Evolutionary conservation across 2,888 invertebrate species (phyloP), one percentile per base, ranked within the genome.

Genomic region (Scaptomyza tumidula): DNA sequence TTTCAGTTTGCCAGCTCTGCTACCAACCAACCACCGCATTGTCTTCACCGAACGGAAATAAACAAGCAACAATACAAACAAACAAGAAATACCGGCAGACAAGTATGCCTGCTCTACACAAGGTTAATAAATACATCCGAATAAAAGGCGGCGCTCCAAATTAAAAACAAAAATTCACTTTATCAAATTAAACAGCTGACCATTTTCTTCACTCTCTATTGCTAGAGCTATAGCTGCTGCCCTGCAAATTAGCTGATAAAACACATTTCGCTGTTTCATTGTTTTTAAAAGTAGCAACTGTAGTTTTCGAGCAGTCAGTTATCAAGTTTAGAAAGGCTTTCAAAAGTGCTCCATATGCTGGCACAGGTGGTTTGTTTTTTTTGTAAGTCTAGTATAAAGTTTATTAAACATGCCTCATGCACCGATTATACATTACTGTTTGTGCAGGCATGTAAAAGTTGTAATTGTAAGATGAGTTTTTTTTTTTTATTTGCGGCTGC

Each of bases 71-170:
- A 61, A 27, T 29, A 41, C 61, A 33, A 52, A 35, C 71, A 65
- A 48, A 55, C 53, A 49, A 29, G 50, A 9, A 24, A 24, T 29
- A 29, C 33, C 41, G 10, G 16, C 41, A 16, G 4, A 3, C 41
- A 16, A 39, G 33, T 41, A 16, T 41, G 13, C 16, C 10, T 41
- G 16, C 50, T 53, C 35, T 52, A 53, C 33, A 67, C 75, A 75
- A 75, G 75, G 75, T 75, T 75, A 75, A 75, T 75, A 75, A 76
- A 75, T 76, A 76, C 77, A 72, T 72, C 72, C 72, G 75, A 72
- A 64, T 72, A 76, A 53, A 48, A 55, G 68, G 56, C 66, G 54
- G 62, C 60, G 29, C 55, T 53, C 49, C 68, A 43, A 43, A 75
- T 62, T 39, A 39, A 39, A 35, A 35, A 5, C 13, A 35, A 45